Conservation (phyloP, 2,113 vertebrate genomes). For the Embiotoca jacksoni region DNA sequence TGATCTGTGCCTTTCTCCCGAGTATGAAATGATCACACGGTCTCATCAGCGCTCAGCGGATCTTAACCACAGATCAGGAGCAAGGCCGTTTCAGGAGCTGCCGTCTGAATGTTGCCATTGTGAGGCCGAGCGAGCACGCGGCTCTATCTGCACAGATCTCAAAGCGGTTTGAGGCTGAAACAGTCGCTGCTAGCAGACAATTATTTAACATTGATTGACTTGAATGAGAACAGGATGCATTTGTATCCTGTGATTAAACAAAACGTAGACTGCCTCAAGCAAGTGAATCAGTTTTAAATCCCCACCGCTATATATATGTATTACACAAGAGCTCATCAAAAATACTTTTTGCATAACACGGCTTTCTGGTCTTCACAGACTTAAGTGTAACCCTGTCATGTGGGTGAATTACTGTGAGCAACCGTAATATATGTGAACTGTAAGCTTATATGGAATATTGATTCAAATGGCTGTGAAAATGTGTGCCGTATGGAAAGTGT, state of each 20-base stretch:
- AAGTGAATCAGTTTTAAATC: constrained; percentile 54
- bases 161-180: constrained; percentile 48
- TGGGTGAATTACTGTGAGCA: constrained; percentile 42
- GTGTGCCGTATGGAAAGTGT: constrained; percentile 40
- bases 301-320: constrained; percentile 1
- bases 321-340: constrained; percentile 45
- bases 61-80: constrained; percentile 64
- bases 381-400: constrained; percentile 38
- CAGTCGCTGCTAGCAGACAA: constrained; percentile 45
- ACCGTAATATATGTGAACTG: constrained; percentile 27
- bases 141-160: constrained; percentile 51
- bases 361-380: constrained; percentile 52
- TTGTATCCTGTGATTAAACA: constrained; percentile 64
- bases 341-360: constrained; percentile 36
- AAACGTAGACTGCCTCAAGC: constrained; percentile 41
- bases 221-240: constrained; percentile 47
- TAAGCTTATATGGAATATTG: constrained; percentile 33
- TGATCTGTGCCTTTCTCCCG: constrained; percentile 38
- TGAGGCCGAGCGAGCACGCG: constrained; percentile 25
- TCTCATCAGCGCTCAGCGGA: constrained; percentile 54
- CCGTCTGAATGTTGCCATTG: constrained; percentile 65
- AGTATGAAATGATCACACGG: constrained; percentile 55
- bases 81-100: constrained; percentile 43
- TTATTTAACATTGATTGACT: constrained; percentile 71
- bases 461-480: constrained; percentile 58